Percentiles rank a stretch among this genome's conserved stretches.
phyloP scores from a whole-genome alignment of 2,888 invertebrate genomes.

The Keiferia lycopersicella region DNA sequence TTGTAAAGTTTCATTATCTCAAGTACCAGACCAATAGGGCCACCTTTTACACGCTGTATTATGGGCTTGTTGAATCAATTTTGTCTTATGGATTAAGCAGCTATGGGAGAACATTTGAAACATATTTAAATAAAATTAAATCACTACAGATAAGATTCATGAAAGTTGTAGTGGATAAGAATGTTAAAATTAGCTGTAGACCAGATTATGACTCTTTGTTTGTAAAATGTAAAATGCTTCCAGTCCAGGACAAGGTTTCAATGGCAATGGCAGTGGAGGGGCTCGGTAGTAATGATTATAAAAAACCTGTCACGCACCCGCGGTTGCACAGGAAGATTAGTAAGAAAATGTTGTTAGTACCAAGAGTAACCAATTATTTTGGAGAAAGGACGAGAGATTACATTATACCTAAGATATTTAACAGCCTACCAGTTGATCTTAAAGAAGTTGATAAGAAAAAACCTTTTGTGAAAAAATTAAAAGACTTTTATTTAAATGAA shows the following conservation, averaged over 20 bases:
- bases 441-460: too few species aligned
- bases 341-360: too few species aligned
- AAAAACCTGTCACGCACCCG: neutral
- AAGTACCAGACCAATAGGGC: neutral
- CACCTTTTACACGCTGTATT: neutral
- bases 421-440: too few species aligned
- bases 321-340: neutral
- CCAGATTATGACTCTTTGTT: neutral
- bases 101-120: neutral
- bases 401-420: too few species aligned
- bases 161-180: neutral
- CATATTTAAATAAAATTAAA: conserved; percentile 28
- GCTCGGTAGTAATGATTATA: neutral
- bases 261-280: neutral
- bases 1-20: neutral
- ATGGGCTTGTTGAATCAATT: neutral
- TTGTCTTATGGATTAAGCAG: neutral
- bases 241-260: neutral
- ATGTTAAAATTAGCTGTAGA: neutral
- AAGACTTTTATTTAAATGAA: too few species aligned
- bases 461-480: too few species aligned
- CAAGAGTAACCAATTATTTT: too few species aligned
- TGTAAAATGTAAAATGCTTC: neutral
- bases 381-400: too few species aligned
- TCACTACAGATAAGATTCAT: conserved; percentile 24